Conservation (phyloP, 1,140 invertebrate genomes). For the Orius laevigatus region DNA sequence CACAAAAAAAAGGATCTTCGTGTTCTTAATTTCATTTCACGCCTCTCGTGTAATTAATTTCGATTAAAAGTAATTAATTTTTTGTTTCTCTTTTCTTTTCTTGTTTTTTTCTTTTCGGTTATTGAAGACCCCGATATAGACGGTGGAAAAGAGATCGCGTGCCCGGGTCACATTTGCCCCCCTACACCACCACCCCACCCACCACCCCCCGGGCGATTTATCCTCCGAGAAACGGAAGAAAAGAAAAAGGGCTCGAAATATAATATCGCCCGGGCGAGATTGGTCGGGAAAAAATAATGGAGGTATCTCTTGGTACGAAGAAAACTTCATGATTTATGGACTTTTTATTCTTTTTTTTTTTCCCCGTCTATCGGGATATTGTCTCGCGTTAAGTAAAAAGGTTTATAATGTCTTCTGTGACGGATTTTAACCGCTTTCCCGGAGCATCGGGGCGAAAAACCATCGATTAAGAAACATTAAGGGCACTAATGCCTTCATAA, state of each 20-base stretch:
- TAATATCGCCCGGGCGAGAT: neutral
- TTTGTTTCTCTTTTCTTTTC: too few relatives aligned
- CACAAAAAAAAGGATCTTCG: neutral
- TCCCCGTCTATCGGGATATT: too few relatives aligned
- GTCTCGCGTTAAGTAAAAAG: conserved; percentile 10
- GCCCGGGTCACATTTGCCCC: neutral
- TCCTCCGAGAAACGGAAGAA: neutral
- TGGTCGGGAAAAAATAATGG: neutral
- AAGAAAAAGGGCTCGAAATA: neutral
- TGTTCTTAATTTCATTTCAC: neutral
- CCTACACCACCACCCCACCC: neutral
- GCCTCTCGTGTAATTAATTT: conserved; percentile 1
- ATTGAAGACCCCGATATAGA: conserved; percentile 1
- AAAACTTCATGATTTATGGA: conserved; percentile 1
- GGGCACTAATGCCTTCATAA: too few relatives aligned
- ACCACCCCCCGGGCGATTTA: neutral
- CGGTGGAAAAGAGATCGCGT: neutral
- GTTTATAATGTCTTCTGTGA: conserved; percentile 4
- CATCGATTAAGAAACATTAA: too few relatives aligned
- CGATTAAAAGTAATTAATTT: conserved; percentile 2
- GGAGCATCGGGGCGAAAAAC: too few relatives aligned
- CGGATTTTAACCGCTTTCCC: neutral
- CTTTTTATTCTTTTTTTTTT: neutral
- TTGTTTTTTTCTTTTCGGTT: neutral
- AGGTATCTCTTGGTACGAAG: neutral